Evolutionary conservation across 2,888 invertebrate species (phyloP).

Genomic region (Tetheella fluctuosa): DNA sequence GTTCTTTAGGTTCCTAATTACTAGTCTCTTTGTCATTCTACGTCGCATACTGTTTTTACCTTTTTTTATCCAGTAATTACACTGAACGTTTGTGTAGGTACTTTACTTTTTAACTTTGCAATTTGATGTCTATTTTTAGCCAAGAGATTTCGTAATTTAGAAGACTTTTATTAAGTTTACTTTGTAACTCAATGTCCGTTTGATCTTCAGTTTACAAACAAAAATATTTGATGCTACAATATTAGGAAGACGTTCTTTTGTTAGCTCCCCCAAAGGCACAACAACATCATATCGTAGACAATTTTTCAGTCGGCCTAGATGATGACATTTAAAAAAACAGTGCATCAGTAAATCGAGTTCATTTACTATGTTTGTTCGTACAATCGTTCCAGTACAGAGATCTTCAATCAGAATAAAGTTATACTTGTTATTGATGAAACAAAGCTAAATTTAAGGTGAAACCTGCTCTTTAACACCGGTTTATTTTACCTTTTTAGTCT

Average conservation of each 20-base stretch:
- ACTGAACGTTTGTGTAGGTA: slow-evolving; percentile 6
- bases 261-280: not conserved
- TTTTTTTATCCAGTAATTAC: slow-evolving; percentile 20
- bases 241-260: not conserved
- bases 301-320: no score
- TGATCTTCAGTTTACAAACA: slow-evolving; percentile 5
- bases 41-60: slow-evolving; percentile 16
- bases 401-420: no score
- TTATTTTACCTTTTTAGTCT: not conserved
- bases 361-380: no score
- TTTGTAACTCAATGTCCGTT: not conserved
- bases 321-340: no score
- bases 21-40: slow-evolving; percentile 20
- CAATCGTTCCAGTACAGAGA: no score
- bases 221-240: not conserved
- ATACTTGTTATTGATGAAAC: no score
- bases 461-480: no score
- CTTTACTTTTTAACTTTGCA: slow-evolving; percentile 2
- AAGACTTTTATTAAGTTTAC: slow-evolving; percentile 23
- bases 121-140: slow-evolving; percentile 21
- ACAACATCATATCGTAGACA: no score
- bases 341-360: no score
- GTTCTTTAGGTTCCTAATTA: slow-evolving; percentile 14
- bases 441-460: no score
- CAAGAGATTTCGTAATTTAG: slow-evolving; percentile 20